These are phyloP conservation scores for Acromyrmex charruanus DNA, from an alignment of 1,140 invertebrate species.

Conservation along the genomic window DNA sequence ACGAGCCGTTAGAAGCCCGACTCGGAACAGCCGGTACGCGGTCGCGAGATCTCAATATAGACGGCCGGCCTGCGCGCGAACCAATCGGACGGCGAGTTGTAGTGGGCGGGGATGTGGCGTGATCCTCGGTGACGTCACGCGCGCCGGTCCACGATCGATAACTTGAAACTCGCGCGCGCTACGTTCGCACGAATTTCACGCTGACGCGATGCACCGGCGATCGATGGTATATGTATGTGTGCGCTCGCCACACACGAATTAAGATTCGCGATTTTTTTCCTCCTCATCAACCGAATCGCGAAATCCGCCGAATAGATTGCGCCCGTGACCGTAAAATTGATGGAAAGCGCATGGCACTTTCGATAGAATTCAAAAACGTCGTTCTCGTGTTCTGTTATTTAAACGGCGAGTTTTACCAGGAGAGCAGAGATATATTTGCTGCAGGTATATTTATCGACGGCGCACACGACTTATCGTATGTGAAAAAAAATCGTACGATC, in stretches of 20 bases:
- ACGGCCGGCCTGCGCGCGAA: constrained; percentile 73
- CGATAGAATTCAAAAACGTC: neutral
- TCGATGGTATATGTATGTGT: neutral
- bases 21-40: constrained; percentile 54
- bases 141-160: constrained; percentile 75
- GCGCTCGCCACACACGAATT: no score
- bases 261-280: neutral
- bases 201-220: constrained; percentile 39
- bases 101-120: constrained; percentile 84
- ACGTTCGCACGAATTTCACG: constrained; percentile 45
- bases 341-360: neutral
- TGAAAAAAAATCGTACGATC: neutral
- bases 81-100: constrained; percentile 77
- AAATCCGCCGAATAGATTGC: neutral
- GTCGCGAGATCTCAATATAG: constrained; percentile 65
- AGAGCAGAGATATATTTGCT: neutral
- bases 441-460: constrained; percentile 6
- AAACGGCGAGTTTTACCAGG: neutral
- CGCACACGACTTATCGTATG: neutral
- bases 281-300: neutral
- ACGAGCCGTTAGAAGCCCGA: constrained; percentile 42
- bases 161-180: constrained; percentile 54
- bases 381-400: neutral
- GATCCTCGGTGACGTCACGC: constrained; percentile 84
- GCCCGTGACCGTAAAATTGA: neutral